Base-by-base conservation (phyloP, 2,888 invertebrate genomes). In the Zeuzera pyrina region DNA sequence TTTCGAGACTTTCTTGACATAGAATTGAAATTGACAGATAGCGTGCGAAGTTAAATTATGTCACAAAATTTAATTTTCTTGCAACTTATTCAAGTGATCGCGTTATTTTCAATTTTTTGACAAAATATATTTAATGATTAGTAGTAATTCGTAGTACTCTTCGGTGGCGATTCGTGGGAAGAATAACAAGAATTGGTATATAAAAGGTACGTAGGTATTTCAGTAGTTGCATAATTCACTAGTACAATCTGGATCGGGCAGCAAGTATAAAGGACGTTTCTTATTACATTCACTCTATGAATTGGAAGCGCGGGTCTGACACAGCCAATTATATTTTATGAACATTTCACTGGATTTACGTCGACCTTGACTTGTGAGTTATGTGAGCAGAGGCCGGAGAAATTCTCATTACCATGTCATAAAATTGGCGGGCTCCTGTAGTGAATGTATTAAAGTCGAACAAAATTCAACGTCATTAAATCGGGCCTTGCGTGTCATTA, bases 301-400 rank as follows among this genome's bases (percentile, higher is more conserved):
- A 48, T 49, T 47, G 43, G 41, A 45, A 43, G 39, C 41, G 37
- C 34, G 36, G 38, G 29, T 33, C 32, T 35, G 45, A 42, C 38
- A 44, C 50, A 51, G 57, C 56, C 54, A 62, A 60, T 62, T 63
- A 61, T 54, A 53, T 57, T 60, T 53, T 60, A 58, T 50, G 52
- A 56, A 50, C 40, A 49, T 57, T 51, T 51, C 45, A 43, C 42
- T 47, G 49, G 43, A 52, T 59, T 53, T 48, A 47, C 46, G 43
- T 36, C 39, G 43, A 41, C 52, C 51, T 45, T 49, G 48, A 38
- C 42, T 29, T 39, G 45, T 49, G 49, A 60, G 47, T 49, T 55
- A 59, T 52, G 48, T 46, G 35, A 43, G 39, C 40, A 36, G 45
- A 37, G 42, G 30, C 21, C 41, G 42, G 30, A 34, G 34, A 42